Evolutionary conservation across 2,888 invertebrate species (phyloP).

Genomic region (Ectemnius cavifrons): DNA sequence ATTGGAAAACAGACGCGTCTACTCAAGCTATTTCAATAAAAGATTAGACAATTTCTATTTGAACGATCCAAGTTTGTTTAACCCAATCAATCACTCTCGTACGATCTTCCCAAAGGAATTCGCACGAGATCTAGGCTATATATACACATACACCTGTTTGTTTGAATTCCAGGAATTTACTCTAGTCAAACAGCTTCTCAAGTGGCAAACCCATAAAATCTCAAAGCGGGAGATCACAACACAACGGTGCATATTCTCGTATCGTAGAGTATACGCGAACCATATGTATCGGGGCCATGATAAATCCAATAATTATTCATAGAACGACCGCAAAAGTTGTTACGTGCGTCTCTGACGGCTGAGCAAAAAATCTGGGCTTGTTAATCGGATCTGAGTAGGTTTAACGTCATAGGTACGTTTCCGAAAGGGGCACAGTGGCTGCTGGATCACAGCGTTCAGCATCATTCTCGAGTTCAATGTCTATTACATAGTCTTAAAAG

Average conservation of each 20-base stretch:
- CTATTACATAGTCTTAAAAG: not conserved
- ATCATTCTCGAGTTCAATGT: not conserved
- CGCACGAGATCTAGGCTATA: too few species aligned
- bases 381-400: not conserved
- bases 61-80: too few species aligned
- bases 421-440: not conserved
- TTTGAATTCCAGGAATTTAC: too few species aligned
- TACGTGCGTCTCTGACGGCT: not conserved
- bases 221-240: too few species aligned
- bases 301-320: too few species aligned
- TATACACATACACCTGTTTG: too few species aligned
- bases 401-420: slow-evolving; percentile 1
- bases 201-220: too few species aligned
- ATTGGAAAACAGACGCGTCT: not conserved
- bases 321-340: not conserved
- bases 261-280: not conserved
- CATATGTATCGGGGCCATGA: not conserved
- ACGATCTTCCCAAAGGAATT: too few species aligned
- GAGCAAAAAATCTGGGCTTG: not conserved
- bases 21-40: too few species aligned
- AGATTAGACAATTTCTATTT: too few species aligned
- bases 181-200: too few species aligned
- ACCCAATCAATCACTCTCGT: too few species aligned
- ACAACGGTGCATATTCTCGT: not conserved
- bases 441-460: not conserved